Base-by-base conservation (phyloP, 2,113 vertebrate species). In the Rhipidura dahli region DNA sequence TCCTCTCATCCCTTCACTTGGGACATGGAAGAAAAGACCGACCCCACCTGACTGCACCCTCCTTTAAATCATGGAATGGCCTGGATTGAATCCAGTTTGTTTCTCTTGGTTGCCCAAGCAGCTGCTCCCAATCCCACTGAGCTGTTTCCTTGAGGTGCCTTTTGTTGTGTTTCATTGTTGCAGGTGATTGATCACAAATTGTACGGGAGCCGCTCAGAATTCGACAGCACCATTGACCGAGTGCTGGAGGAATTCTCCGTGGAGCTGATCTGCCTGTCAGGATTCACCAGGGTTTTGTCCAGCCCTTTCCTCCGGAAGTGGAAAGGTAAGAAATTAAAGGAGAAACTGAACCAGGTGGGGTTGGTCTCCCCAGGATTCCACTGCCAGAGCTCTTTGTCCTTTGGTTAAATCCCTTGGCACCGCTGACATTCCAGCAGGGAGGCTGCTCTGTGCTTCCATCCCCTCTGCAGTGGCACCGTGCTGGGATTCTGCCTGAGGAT, bases 101-200 rank as follows among this genome's bases (percentile, higher is more conserved):
- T 95, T 64, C 39, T 9, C 26, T 28, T 26, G 51, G 27, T 51
- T 88, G 31, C 60, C 64, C 54, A 27, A 27, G 61, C 17, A 66
- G 50, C 27, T 78, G 15, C 28, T 56, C 19, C 57, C 60, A 54
- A 2, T 73, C 26, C 61, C 49, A 26, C 7, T 1, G 4, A 19
- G 33, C 14, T 30, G 18, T 39, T 71, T 81, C 53, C 64, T 30
- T 57, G 39, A 27, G 14, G 14, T 2, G 30, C 15, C 39, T 75
- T 40, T 82, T 42, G 37, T 28, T 44, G 44, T 89, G 28, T 42
- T 44, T 81, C 30, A 9, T 53, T 76, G 22, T 20, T 80, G 33
- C 66, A 99, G 99, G 98, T 99, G 69, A 98, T 99, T 28, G 99
- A 99, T 83, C 99, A 99, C 87, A 99, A 98, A 73, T 73, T 98